These are phyloP conservation scores for Camponotus fellah DNA, from an alignment of 2,888 invertebrate genomes.

Conservation along the genomic window DNA sequence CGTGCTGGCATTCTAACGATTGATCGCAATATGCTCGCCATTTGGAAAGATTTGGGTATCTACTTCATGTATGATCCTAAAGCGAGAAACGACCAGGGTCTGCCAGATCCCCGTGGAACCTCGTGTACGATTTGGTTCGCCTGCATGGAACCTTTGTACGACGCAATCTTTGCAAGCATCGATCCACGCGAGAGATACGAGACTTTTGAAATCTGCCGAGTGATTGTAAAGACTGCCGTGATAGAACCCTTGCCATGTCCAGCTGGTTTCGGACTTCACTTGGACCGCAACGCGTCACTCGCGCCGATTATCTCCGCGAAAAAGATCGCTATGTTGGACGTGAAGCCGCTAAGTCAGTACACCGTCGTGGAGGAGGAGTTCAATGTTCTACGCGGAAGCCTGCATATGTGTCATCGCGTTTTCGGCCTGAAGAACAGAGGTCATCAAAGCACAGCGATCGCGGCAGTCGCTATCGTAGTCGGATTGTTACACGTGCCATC, in stretches of 20 bases:
- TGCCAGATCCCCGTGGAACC: constrained; percentile 68
- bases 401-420: constrained; percentile 74
- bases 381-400: constrained; percentile 74
- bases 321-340: constrained; percentile 73
- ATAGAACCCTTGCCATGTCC: constrained; percentile 81
- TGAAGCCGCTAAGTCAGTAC: constrained; percentile 73
- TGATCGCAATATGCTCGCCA: constrained; percentile 76
- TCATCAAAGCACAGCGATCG: constrained; percentile 87
- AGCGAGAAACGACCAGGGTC: constrained; percentile 73
- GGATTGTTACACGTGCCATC: constrained; percentile 87
- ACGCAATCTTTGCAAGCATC: constrained; percentile 77
- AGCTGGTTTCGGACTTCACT: constrained; percentile 76
- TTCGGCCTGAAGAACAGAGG: constrained; percentile 76
- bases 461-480: constrained; percentile 88
- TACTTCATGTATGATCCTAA: constrained; percentile 82
- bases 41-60: constrained; percentile 82
- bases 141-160: constrained; percentile 79
- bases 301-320: constrained; percentile 67
- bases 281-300: constrained; percentile 69
- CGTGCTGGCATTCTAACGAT: constrained; percentile 79
- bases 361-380: constrained; percentile 76
- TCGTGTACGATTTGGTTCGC: constrained; percentile 83
- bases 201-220: constrained; percentile 75
- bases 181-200: constrained; percentile 78
- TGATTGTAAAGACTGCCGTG: constrained; percentile 76